Conservation (phyloP, 2,113 vertebrate species). For the Microtus oregoni region DNA sequence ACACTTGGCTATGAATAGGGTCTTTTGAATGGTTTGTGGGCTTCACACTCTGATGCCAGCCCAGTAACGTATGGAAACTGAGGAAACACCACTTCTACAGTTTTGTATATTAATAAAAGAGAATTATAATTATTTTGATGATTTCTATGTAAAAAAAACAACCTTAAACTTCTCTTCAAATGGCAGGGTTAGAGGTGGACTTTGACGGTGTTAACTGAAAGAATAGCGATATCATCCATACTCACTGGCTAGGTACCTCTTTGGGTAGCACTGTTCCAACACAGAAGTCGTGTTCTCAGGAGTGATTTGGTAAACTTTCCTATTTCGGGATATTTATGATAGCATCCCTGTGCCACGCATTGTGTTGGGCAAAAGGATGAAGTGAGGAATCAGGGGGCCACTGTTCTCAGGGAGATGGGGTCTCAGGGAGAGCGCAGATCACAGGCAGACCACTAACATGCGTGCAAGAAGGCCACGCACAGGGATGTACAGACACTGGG, state of each 20-base stretch:
- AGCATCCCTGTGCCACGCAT: not conserved
- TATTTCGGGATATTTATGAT: not conserved
- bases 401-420: not conserved
- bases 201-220: not conserved
- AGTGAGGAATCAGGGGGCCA: not conserved
- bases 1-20: not conserved
- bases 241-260: not conserved
- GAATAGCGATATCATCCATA: not conserved
- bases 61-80: not conserved
- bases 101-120: conserved; percentile 9
- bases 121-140: not conserved
- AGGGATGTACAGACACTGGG: not conserved
- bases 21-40: conserved; percentile 16
- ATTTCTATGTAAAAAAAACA: not conserved
- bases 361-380: not conserved
- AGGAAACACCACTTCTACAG: not conserved
- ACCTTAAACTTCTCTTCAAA: not conserved
- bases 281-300: not conserved
- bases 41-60: conserved; percentile 22
- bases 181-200: not conserved
- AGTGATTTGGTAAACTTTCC: not conserved
- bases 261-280: not conserved
- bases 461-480: not conserved
- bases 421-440: not conserved
- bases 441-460: not conserved